Evolutionary conservation across 2,113 vertebrate genomes (phyloP), one percentile per base, ranked within the genome.

Genomic region (Nibea albiflora): DNA sequence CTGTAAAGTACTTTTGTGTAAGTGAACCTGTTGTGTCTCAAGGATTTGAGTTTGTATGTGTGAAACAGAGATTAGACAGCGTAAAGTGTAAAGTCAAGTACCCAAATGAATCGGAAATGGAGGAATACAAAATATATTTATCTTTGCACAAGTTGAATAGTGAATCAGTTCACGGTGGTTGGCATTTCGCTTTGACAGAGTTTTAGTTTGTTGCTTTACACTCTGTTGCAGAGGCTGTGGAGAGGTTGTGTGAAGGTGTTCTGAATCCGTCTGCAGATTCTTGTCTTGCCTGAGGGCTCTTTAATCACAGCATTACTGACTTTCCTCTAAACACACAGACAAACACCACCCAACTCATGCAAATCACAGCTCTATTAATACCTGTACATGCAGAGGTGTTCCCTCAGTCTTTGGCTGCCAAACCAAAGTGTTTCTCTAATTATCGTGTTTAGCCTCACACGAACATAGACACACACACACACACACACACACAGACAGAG

Each of bases 351-450:
- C 39, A 44, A 11, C 11, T 44, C 47, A 53, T 3, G 26, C 49
- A 42, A 58, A 19, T 14, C 54, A 24, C 20, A 9, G 57, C 17
- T 63, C 57, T 69, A 56, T 39, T 26, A 57, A 70, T 70, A 69
- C 57, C 17, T 70, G 20, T 7, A 22, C 26, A 44, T 11, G 16
- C 61, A 64, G n/a, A 39, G 39, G 42, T 67, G 10, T 42, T 73
- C 62, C 70, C 46, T 54, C 52, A 28, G 50, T 53, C 26, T 69
- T 26, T 65, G 47, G 53, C 62, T 67, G 70, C 35, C 22, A 54
- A 67, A 14, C 20, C 71, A 64, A 54, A 71, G 10, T 31, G 70
- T 60, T 66, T 80, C 62, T 67, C 22, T 67, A 68, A 74, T 74
- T 67, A 68, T 24, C 68, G 46, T 46, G 22, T 67, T 67, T 58